Evolutionary conservation across 2,113 vertebrate genomes (phyloP).

Genomic region (Paratilapia polleni): DNA sequence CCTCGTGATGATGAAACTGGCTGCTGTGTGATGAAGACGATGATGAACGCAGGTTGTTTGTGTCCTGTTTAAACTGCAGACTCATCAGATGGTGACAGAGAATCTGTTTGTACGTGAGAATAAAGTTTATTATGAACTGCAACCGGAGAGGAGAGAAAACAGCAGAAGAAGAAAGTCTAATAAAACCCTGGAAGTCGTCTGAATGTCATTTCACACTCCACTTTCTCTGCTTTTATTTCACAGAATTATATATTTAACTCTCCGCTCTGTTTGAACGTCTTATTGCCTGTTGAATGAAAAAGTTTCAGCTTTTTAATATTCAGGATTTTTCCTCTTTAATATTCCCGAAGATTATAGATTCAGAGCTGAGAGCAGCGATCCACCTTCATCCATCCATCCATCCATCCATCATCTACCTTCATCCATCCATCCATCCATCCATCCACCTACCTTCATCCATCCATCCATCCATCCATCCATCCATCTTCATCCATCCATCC

Average conservation of each 20-base stretch:
- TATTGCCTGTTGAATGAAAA: conserved; percentile 21
- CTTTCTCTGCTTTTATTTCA: neutral
- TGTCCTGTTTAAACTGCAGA: neutral
- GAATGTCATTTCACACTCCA: neutral
- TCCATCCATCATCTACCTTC: neutral
- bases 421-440: no score
- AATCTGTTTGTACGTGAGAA: neutral
- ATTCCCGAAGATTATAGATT: neutral
- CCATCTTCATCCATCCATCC: neutral
- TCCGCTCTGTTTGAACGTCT: conserved; percentile 36
- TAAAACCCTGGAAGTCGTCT: conserved; percentile 3
- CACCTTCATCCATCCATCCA: neutral
- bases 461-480: no score
- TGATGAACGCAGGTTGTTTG: neutral
- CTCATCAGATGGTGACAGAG: neutral
- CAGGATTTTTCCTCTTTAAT: neutral
- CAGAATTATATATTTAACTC: neutral
- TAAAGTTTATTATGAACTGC: neutral
- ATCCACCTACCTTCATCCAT: no score
- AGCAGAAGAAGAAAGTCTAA: neutral
- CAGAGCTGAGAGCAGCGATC: neutral
- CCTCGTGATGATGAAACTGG: no score
- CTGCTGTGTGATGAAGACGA: neutral
- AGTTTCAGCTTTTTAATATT: conserved; percentile 29
- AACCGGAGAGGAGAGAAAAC: neutral